A percentile compares a stretch with the other conserved stretches of the same genome.
Evolutionary conservation across 2,888 invertebrate species (phyloP).

Genomic region (Rugalucina vietnamica): DNA sequence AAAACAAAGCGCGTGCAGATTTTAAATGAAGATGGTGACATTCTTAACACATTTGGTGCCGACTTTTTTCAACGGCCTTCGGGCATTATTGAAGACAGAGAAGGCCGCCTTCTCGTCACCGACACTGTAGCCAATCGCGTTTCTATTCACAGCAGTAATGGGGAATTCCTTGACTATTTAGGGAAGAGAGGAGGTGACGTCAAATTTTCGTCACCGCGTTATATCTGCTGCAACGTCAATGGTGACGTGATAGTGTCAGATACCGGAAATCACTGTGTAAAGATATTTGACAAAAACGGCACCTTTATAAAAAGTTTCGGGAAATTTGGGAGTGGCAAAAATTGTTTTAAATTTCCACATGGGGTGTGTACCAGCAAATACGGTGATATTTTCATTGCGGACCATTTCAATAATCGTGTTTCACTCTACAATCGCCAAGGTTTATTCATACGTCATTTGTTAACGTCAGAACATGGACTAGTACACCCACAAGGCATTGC

Average conservation of each 20-base stretch:
- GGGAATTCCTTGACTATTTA: slow-evolving; percentile 74
- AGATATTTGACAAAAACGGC: slow-evolving; percentile 84
- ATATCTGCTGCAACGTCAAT: slow-evolving; percentile 83
- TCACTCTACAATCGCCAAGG: slow-evolving; percentile 72
- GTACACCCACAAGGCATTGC: slow-evolving; percentile 68
- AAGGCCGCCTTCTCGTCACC: slow-evolving; percentile 83
- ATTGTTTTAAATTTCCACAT: slow-evolving; percentile 85
- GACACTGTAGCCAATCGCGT: slow-evolving; percentile 84
- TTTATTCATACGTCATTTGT: slow-evolving; percentile 71
- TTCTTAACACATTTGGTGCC: slow-evolving; percentile 67
- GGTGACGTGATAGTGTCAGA: slow-evolving; percentile 84
- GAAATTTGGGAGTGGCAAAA: slow-evolving; percentile 84
- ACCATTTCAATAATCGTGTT: slow-evolving; percentile 84
- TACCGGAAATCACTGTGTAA: slow-evolving; percentile 85
- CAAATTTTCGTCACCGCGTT: slow-evolving; percentile 85
- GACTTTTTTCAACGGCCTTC: slow-evolving; percentile 71
- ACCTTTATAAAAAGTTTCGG: slow-evolving; percentile 84
- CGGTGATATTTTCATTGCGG: slow-evolving; percentile 85
- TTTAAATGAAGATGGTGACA: slow-evolving; percentile 60
- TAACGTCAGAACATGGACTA: slow-evolving; percentile 62
- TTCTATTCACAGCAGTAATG: slow-evolving; percentile 82
- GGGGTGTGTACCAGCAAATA: slow-evolving; percentile 84
- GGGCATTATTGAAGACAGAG: slow-evolving; percentile 75
- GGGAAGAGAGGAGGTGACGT: slow-evolving; percentile 82
- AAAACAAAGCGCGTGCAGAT: slow-evolving; percentile 68